Evolutionary conservation across 1,140 invertebrate genomes (phyloP), one percentile per base, ranked within the genome.

Genomic region (Drosophila ercepeae): DNA sequence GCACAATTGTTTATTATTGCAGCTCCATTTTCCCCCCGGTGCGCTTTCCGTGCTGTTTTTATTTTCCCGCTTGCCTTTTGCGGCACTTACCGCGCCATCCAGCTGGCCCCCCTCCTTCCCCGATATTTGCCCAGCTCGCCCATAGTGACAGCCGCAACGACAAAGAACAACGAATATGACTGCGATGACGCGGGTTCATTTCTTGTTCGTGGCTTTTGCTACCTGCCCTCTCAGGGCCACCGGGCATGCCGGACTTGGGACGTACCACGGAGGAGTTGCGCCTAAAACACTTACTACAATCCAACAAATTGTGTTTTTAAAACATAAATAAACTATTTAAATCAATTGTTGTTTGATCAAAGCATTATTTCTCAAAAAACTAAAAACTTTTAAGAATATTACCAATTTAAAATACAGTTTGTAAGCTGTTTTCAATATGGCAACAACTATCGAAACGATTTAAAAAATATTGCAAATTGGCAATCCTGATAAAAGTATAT

Each of bases 1-100:
- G 75, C 65, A 84, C 81, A 84, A 84, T 86, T 89, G 86, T 83
- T 89, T 84, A 79, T 84, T 84, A 78, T 84, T 84, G 81, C 81
- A 72, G 61, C 75, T 58, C 60, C 57, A 73, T 79, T 74, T 78
- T 67, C 58, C 70, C 64, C 54, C 27, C 34, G 55, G 45, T 52
- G 64, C 29, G 53, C 51, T 59, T 44, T 23, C 36, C 19, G 8
- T 53, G 14, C 23, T 32, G 42, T 60, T 70, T 61, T 70, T 69
- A 52, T 72, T 72, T 51, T 58, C 11, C 27, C 27, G 60, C 39
- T 75, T 75, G 70, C 21, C 46, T 64, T 57, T 46, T 50, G 68
- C 13, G 58, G 23, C 51, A 45, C 34, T 59, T 54, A 34, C 21
- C 42, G 45, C 59, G 46, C 32, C 44, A 36, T 13, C 16, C 14